Evolutionary conservation across 2,113 vertebrate genomes (phyloP).

Genomic region (Rhinoderma darwinii): DNA sequence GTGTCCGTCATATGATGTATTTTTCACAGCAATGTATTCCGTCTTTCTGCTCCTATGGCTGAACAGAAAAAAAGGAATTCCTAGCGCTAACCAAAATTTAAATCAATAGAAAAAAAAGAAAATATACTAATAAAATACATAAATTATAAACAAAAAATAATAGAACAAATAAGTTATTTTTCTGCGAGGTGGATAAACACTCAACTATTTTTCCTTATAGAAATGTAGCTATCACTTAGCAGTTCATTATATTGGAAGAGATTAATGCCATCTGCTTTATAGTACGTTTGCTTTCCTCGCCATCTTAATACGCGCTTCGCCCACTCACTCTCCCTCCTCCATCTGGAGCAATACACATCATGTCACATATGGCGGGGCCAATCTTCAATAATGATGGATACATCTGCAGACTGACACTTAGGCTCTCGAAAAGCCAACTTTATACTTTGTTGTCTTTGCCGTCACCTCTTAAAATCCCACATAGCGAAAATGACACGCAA

Average conservation of each 20-base stretch:
- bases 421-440: background rate
- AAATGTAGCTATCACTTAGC: conserved; percentile 35
- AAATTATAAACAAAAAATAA: too few species aligned
- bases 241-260: conserved; percentile 45
- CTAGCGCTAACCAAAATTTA: background rate
- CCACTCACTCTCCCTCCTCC: conserved; percentile 31
- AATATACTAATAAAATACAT: too few species aligned
- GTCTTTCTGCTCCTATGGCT: too few species aligned
- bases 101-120: too few species aligned
- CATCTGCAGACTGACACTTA: conserved; percentile 29
- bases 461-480: background rate
- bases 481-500: background rate
- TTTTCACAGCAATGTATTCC: too few species aligned
- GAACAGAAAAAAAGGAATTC: background rate
- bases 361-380: conserved; percentile 38
- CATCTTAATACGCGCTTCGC: conserved; percentile 24
- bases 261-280: conserved; percentile 51
- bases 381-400: conserved; percentile 41
- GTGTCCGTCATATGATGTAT: too few species aligned
- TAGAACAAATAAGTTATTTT: too few species aligned
- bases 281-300: conserved; percentile 7
- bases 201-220: background rate
- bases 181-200: background rate
- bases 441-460: background rate
- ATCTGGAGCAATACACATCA: conserved; percentile 35